Conservation (phyloP, 2,113 vertebrate genomes). For the human region GRCh38 chr13:43305501-43306000, state of each 20-base stretch:
- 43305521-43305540: neutral
- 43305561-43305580: neutral
- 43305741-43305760: neutral
- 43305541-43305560: neutral
- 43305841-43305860: neutral
- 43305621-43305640: fast-evolving
- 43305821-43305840: neutral
- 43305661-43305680: neutral
- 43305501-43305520: slow-evolving; percentile 58
- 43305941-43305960: neutral
- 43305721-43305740: neutral
- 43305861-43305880: neutral
- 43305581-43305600: neutral
- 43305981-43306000: neutral
- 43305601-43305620: neutral
- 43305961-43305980: neutral
- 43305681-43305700: neutral
- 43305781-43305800: neutral
- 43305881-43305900: fast-evolving
- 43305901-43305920: neutral
- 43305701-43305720: neutral
- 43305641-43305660: neutral
- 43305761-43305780: neutral
- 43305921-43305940: neutral
- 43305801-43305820: neutral